Evolutionary conservation across 2,888 invertebrate genomes (phyloP), one percentile per base, ranked within the genome.

Genomic region (Stegana nigrithorax): DNA sequence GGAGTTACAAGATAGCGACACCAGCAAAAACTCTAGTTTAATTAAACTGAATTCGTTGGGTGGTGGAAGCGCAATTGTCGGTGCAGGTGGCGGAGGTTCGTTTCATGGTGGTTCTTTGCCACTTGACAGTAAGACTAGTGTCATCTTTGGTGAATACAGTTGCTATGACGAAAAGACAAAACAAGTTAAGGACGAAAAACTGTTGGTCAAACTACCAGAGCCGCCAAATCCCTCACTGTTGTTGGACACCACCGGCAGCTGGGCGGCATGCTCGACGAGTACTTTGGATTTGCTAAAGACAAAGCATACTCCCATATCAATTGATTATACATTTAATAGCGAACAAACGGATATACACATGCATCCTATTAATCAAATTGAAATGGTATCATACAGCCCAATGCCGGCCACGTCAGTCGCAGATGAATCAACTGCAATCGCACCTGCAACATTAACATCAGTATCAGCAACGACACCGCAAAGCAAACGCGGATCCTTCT

Each of bases 181-280:
- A 4, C 82, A 82, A 50, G 71, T 79, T 55, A 84, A 84, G 69
- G 87, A 87, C 64, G 89, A 91, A 64, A 88, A 89, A 67, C 87
- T 89, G 14, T 83, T 90, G 73, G 89, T 89, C 17, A 91, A 93
- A 75, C 86, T 93, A 50, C 89, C 90, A 42, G 82, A 91, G 6
- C 55, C 74, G 0, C 45, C 60, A 0, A 77, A 78, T 32, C 67
- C 79, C 1, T 63, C 77, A 2, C 70, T 80, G 1, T 63, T 83
- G 61, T 58, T 78, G 59, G 76, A 76, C 57, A 68, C 62, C 21
- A 44, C 63, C 8, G 60, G 55, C 14, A 82, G 83, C 81, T 70
- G 76, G 0, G 57, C 80, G 0, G 55, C 80, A 0, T 80, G 80
- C 60, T 78, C 80, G 0, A 78, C 82, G 1, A 83, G 78, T 45